Conservation (phyloP, 2,888 invertebrate genomes). For the Watsonalla cultraria region DNA sequence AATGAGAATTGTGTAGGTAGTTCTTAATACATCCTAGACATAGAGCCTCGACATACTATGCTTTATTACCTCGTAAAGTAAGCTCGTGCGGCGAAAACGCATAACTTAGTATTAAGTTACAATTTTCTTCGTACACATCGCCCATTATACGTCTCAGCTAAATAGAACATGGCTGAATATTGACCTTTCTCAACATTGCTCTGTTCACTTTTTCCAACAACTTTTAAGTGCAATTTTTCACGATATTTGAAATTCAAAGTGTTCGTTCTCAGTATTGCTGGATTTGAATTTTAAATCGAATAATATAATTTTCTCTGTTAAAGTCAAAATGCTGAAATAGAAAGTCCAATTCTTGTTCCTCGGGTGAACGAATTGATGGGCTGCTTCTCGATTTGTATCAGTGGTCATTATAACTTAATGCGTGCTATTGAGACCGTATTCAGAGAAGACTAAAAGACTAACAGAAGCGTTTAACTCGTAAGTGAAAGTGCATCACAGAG, state of each 20-base stretch:
- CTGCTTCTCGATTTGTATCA: slow-evolving; percentile 24
- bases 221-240: not conserved
- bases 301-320: not conserved
- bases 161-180: slow-evolving; percentile 13
- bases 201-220: not conserved
- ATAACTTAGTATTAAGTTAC: slow-evolving; percentile 66
- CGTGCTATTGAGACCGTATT: slow-evolving; percentile 27
- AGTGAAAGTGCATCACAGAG: slow-evolving; percentile 66
- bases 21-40: slow-evolving; percentile 60
- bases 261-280: not conserved
- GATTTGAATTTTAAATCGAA: slow-evolving; percentile 1
- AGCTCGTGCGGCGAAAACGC: slow-evolving; percentile 60
- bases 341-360: slow-evolving; percentile 21
- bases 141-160: slow-evolving; percentile 25
- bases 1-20: slow-evolving; percentile 50
- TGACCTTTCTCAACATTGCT: slow-evolving; percentile 6
- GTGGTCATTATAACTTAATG: slow-evolving; percentile 20
- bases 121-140: slow-evolving; percentile 43
- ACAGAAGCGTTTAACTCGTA: slow-evolving; percentile 39
- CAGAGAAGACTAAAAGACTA: slow-evolving; percentile 31
- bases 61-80: slow-evolving; percentile 67
- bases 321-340: slow-evolving; percentile 10
- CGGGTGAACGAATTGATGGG: slow-evolving; percentile 10
- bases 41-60: slow-evolving; percentile 49
- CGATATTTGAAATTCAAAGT: slow-evolving; percentile 1